phyloP scores from a whole-genome alignment of 2,888 invertebrate species.

The Coelogynopora nodosa region DNA sequence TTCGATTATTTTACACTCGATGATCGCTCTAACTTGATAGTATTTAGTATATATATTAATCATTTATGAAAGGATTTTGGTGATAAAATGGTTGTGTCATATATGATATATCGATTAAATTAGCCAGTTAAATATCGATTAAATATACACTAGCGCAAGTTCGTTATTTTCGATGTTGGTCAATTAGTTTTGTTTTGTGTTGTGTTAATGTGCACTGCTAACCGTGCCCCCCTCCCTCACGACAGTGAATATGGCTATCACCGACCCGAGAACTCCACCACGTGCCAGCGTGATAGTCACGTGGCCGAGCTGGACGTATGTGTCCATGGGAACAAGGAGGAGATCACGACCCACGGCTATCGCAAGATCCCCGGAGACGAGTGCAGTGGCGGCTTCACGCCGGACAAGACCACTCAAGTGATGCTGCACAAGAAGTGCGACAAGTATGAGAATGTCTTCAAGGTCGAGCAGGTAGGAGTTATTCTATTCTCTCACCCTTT shows the following conservation, averaged over 20 bases:
- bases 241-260: slow-evolving; percentile 59
- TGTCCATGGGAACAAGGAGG: slow-evolving; percentile 53
- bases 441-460: neutral
- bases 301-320: slow-evolving; percentile 57
- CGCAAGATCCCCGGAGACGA: slow-evolving; percentile 51
- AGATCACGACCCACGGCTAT: slow-evolving; percentile 54
- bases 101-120: too few relatives aligned
- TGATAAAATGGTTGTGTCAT: too few relatives aligned
- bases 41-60: too few relatives aligned
- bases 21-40: too few relatives aligned
- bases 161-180: too few relatives aligned
- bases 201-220: too few relatives aligned
- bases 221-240: slow-evolving; percentile 40
- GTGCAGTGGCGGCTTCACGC: slow-evolving; percentile 48
- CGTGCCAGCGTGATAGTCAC: slow-evolving; percentile 51
- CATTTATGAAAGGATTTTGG: too few relatives aligned
- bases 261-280: slow-evolving; percentile 51
- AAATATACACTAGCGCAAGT: too few relatives aligned
- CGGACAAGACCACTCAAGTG: slow-evolving; percentile 45
- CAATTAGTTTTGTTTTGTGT: too few relatives aligned
- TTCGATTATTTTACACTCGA: too few relatives aligned
- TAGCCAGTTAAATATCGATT: too few relatives aligned
- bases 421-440: slow-evolving; percentile 32
- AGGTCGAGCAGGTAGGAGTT: slow-evolving; percentile 34
- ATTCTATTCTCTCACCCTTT: too few relatives aligned